Base-by-base conservation (phyloP, 2,113 vertebrate species). In the Campylomormyrus tamandua region DNA sequence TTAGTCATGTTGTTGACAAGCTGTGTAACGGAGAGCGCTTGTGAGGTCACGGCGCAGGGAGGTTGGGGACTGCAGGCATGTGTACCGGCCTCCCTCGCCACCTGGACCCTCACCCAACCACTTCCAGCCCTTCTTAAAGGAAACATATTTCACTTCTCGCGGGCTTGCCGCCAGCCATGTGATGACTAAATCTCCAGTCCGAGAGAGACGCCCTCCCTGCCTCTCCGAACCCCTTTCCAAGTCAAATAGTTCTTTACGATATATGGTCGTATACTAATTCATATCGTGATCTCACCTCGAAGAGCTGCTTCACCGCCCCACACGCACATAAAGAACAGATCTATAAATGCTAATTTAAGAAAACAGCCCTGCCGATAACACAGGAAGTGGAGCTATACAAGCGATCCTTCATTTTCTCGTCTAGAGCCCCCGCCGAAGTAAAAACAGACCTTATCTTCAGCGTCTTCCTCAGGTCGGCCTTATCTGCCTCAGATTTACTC, bases 1-100 rank as follows among this genome's bases (percentile, higher is more conserved):
- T 88, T 88, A 88, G 87, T 88, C 87, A 88, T 88, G 87, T 66
- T 88, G 52, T 46, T 62, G 87, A 88, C 87, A 88, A 88, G 87
- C 87, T 24, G n/a, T 88, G 56, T 88, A 66, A 88, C 31, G 53
- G 87, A 88, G 56, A 66, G 19, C 56, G 66, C 53, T 66, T 88
- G 87, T 62, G 87, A 88, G 87, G 56, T 88, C 87, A 62, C 87
- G 19, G 24, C 2, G 35, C 53, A 17, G 48, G 49, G 87, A 66
- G 87, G 11, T 42, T 24, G 24, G 53, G 49, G 53, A 42, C 53
- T 45, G 50, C 52, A 66, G 56, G 5, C 87, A 88, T 45, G 87
- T 7, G 21, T 45, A 2, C 21, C 2, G 56, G 27, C 56, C 53
- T 45, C 56, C 19, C 42, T 13, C 50, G 9, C 27, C 52, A 45